Evolutionary conservation across 2,113 vertebrate genomes (phyloP), one percentile per base, ranked within the genome.

Genomic region (Bubalus kerabau): DNA sequence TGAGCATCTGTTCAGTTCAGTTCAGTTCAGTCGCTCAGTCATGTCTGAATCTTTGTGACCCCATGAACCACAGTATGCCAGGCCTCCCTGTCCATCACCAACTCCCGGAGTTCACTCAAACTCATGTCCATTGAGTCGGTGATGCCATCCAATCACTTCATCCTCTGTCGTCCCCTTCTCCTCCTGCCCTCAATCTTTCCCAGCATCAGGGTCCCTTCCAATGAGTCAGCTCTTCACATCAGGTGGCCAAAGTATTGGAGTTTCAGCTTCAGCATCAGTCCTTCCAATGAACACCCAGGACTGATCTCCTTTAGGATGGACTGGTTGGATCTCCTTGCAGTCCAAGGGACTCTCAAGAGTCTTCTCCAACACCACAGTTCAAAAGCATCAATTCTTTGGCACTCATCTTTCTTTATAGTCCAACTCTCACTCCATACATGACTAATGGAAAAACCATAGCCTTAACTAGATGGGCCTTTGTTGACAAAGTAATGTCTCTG

Each of bases 81-180:
- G 62, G 32, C 62, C 15, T 67, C 3, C 32, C 32, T n/a, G 62
- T 67, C 7, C 7, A 9, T n/a, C 62, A 67, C 62, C 62, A 19
- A 67, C 32, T 19, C 62, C 0, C 0, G 0, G 32, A 67, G 16
- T 67, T n/a, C 32, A 67, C 16, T 1, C 32, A 19, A 2, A n/a
- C 16, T n/a, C 32, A 67, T 9, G 62, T 67, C 32, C 62, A n/a
- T 67, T 2, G 62, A 67, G 2, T 67, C 2, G 2, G 32, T n/a
- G 16, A 67, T 67, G 3, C 15, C 16, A n/a, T 67, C 16, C 62
- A 67, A 1, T 32, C 62, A 67, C n/a, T 32, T 67, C 30, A 64
- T n/a, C 30, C 30, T 64, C 14, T 64, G 15, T n/a, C 1, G 0
- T 17, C 30, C 15, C 1, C 15, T 64, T 64, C 62, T 64, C 60